A percentile compares a stretch with the other conserved stretches of the same genome.
Conservation (phyloP, 1,140 invertebrate genomes). For the Lanistes nyassanus region DNA sequence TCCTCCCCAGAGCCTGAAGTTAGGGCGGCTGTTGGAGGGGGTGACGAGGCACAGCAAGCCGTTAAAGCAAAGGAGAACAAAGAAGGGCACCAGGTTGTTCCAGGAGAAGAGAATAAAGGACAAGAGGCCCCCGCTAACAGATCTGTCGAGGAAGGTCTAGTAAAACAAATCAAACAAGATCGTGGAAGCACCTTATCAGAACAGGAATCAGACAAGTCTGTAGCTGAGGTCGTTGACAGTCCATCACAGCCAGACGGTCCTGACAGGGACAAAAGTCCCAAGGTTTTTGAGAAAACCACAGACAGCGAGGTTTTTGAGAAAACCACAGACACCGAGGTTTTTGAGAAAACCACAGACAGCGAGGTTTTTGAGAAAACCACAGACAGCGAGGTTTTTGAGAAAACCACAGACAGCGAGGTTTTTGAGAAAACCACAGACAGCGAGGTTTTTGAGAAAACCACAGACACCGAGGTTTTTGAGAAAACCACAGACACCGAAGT, state of each 20-base stretch:
- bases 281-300: background rate
- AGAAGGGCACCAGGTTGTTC: conserved; percentile 15
- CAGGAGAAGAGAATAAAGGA: background rate
- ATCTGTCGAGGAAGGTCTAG: background rate
- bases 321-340: background rate
- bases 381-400: no score
- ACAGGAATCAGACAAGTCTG: no score
- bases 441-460: background rate
- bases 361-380: background rate
- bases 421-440: no score
- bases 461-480: background rate
- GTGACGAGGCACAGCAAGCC: no score
- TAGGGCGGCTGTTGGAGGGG: no score
- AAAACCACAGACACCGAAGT: conserved; percentile 6
- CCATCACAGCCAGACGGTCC: no score
- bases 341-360: background rate
- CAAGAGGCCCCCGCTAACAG: background rate
- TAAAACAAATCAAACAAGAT: background rate
- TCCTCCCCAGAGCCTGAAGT: no score
- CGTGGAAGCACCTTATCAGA: no score
- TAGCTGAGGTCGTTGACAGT: no score
- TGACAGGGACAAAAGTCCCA: no score
- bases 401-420: no score
- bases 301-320: background rate
- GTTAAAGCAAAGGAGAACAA: no score